Evolutionary conservation across 1,140 invertebrate genomes (phyloP).

Genomic region (Hyposmocoma kahamanoa): DNA sequence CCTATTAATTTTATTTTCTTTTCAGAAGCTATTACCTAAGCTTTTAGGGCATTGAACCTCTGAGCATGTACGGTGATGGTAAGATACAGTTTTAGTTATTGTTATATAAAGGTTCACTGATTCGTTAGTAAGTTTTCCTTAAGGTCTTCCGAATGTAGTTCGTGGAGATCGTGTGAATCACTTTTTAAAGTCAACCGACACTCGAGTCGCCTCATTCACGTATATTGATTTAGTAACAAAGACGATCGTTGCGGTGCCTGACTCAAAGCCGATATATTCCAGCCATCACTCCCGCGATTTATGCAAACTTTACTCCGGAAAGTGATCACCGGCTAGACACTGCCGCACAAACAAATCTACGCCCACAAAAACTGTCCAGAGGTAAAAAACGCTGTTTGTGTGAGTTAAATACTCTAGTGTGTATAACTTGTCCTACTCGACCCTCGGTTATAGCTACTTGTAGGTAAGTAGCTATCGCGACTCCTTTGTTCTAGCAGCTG

Average conservation of each 20-base stretch:
- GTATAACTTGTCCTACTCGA: constrained; percentile 45
- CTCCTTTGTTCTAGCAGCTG: constrained; percentile 72
- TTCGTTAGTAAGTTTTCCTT: no score
- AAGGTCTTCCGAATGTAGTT: no score
- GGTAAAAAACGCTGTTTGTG: constrained; percentile 46
- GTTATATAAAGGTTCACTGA: no score
- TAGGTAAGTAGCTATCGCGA: constrained; percentile 69
- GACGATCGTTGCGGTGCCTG: constrained; percentile 17
- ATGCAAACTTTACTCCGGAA: constrained; percentile 36
- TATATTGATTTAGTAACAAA: constrained; percentile 24
- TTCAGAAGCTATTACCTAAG: constrained; percentile 16
- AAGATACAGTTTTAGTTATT: no score
- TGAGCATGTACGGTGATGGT: no score
- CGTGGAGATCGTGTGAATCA: no score
- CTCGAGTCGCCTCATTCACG: no score
- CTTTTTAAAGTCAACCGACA: no score
- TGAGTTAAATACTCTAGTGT: constrained; percentile 46
- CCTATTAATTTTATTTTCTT: constrained; percentile 56
- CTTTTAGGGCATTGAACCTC: no score
- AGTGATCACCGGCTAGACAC: constrained; percentile 43
- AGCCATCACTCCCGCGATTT: constrained; percentile 38
- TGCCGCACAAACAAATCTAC: constrained; percentile 36
- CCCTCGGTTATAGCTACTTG: constrained; percentile 63
- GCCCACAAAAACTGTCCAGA: constrained; percentile 46
- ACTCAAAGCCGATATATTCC: constrained; percentile 38